phyloP scores from a whole-genome alignment of 2,797 vertebrate genomes.

The Propithecus deckenii region DNA sequence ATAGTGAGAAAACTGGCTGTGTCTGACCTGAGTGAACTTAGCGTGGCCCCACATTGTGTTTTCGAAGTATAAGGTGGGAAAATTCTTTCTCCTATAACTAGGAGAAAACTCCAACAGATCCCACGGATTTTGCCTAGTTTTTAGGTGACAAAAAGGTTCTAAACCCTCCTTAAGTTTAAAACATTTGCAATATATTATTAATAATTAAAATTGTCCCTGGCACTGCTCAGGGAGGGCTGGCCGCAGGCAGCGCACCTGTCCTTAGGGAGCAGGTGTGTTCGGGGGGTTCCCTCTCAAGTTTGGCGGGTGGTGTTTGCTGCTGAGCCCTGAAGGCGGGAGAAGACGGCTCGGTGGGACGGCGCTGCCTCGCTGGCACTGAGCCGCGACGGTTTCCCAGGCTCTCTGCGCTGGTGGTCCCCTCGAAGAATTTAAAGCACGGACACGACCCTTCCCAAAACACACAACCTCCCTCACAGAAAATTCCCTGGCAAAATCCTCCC shows the following conservation, averaged over 20 bases:
- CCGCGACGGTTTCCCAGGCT: fast-evolving
- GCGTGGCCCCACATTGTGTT: fast-evolving
- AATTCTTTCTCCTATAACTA: fast-evolving
- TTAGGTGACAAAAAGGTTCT: too few species aligned
- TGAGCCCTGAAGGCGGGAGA: too few species aligned
- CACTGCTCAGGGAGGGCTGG: fast-evolving
- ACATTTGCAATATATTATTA: not conserved
- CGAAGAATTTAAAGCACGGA: not conserved
- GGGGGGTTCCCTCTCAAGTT: fast-evolving
- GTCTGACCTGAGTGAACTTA: fast-evolving
- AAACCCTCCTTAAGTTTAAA: not conserved
- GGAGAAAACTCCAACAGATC: not conserved
- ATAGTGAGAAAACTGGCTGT: fast-evolving
- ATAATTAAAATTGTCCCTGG: too few species aligned
- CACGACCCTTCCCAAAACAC: not conserved
- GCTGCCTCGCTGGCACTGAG: fast-evolving
- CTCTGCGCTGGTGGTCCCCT: not conserved
- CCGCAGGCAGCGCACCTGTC: fast-evolving
- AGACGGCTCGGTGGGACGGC: fast-evolving
- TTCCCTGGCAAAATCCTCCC: too few species aligned
- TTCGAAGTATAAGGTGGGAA: too few species aligned
- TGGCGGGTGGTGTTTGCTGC: fast-evolving
- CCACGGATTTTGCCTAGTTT: not conserved
- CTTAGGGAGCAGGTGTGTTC: not conserved
- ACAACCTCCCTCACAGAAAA: not conserved